These are phyloP conservation scores for Eleutherodactylus coqui DNA, from an alignment of 2,797 vertebrate genomes.

Conservation along the genomic window DNA sequence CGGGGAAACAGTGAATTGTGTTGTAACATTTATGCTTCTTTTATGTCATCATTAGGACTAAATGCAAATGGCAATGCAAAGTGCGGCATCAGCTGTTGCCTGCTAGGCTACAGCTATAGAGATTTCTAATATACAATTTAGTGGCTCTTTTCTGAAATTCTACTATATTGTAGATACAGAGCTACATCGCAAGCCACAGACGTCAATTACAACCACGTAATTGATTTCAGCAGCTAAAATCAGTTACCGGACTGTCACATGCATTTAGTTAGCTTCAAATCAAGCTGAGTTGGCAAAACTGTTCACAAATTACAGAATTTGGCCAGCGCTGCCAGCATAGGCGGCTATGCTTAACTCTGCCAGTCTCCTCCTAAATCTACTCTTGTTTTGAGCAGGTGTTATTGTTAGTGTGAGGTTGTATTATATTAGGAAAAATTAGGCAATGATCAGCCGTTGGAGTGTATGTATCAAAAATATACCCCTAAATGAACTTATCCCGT, in stretches of 20 bases:
- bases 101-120: background rate
- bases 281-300: slow-evolving; percentile 27
- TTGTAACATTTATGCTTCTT: background rate
- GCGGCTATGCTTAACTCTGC: background rate
- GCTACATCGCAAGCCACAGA: background rate
- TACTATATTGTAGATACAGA: too few species aligned
- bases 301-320: slow-evolving; percentile 14
- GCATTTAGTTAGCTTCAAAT: slow-evolving; percentile 20
- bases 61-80: background rate
- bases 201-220: slow-evolving; percentile 9
- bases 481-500: too few species aligned
- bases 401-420: background rate
- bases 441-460: background rate
- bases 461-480: too few species aligned
- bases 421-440: background rate
- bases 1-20: background rate
- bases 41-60: background rate
- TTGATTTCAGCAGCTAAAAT: slow-evolving; percentile 44
- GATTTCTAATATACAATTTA: background rate
- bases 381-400: slow-evolving; percentile 23
- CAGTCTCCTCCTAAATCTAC: slow-evolving; percentile 15
- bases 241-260: slow-evolving; percentile 26
- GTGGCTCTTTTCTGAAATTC: background rate
- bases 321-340: slow-evolving; percentile 16
- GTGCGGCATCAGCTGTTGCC: background rate